A percentile compares a stretch with the other conserved stretches of the same genome.
These are phyloP conservation scores for Didymodactylos carnosus DNA, from an alignment of 2,888 invertebrate species.

Conservation along the genomic window DNA sequence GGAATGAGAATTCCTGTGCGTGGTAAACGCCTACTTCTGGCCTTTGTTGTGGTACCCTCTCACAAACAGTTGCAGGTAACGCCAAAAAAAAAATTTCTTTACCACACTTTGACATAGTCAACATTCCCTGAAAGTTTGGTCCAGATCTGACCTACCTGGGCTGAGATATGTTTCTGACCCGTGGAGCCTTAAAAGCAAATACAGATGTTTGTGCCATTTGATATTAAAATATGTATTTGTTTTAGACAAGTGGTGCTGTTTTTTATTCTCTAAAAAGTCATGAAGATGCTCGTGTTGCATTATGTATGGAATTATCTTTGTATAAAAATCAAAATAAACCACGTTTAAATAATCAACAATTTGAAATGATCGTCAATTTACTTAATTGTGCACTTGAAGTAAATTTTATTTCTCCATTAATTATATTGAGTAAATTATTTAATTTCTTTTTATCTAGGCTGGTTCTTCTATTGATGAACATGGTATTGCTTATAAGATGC, in stretches of 20 bases:
- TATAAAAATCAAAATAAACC: constrained; percentile 68
- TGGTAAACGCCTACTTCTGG: too few relatives aligned
- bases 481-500: constrained; percentile 73
- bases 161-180: too few relatives aligned
- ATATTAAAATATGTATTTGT: too few relatives aligned
- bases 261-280: background rate
- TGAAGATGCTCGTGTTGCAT: constrained; percentile 55
- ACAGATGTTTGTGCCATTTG: too few relatives aligned
- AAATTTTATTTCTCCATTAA: constrained; percentile 15
- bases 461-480: constrained; percentile 77
- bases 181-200: too few relatives aligned
- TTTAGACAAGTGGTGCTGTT: background rate
- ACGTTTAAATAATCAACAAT: constrained; percentile 79
- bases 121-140: too few relatives aligned
- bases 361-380: constrained; percentile 73
- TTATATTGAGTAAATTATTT: constrained; percentile 1
- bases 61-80: too few relatives aligned
- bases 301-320: constrained; percentile 64
- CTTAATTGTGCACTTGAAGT: constrained; percentile 69
- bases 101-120: too few relatives aligned
- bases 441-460: constrained; percentile 28
- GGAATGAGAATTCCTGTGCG: too few relatives aligned
- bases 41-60: too few relatives aligned
- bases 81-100: too few relatives aligned
- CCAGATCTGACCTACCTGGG: too few relatives aligned